Percentiles rank a stretch among this genome's conserved stretches.
Conservation (phyloP, 2,888 invertebrate species). For the Dasypolia templi region DNA sequence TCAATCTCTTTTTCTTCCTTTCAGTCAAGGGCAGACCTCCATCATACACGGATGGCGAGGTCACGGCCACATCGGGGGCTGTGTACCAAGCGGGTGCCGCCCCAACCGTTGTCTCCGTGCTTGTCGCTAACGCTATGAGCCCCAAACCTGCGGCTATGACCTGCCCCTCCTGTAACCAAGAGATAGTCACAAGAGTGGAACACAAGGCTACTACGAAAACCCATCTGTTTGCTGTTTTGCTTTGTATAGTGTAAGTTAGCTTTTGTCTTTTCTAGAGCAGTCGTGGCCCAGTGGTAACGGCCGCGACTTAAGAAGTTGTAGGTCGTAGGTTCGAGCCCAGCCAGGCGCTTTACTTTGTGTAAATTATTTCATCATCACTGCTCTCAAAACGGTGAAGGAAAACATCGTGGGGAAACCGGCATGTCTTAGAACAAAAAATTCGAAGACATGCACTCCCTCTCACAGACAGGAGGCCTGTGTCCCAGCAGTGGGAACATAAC, state of each 20-base stretch:
- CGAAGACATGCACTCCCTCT: too few relatives aligned
- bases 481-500: too few relatives aligned
- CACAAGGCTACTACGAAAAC: slow-evolving; percentile 86
- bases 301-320: too few relatives aligned
- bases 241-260: slow-evolving; percentile 77
- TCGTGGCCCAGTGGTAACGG: too few relatives aligned
- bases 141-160: slow-evolving; percentile 71
- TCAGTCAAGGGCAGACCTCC: slow-evolving; percentile 34
- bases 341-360: too few relatives aligned
- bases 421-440: too few relatives aligned
- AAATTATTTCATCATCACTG: too few relatives aligned
- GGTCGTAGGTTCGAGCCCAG: too few relatives aligned
- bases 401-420: too few relatives aligned
- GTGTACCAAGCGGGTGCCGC: slow-evolving; percentile 8
- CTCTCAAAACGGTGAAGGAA: too few relatives aligned
- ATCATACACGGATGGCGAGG: slow-evolving; percentile 39
- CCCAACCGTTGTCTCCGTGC: slow-evolving; percentile 26
- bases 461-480: too few relatives aligned
- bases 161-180: slow-evolving; percentile 86
- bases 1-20: neutral
- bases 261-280: too few relatives aligned
- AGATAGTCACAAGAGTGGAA: slow-evolving; percentile 83
- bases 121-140: slow-evolving; percentile 71
- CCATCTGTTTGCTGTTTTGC: slow-evolving; percentile 87
- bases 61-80: slow-evolving; percentile 20